Evolutionary conservation across 2,797 vertebrate genomes (phyloP).

Genomic region (Moxostoma hubbsi): DNA sequence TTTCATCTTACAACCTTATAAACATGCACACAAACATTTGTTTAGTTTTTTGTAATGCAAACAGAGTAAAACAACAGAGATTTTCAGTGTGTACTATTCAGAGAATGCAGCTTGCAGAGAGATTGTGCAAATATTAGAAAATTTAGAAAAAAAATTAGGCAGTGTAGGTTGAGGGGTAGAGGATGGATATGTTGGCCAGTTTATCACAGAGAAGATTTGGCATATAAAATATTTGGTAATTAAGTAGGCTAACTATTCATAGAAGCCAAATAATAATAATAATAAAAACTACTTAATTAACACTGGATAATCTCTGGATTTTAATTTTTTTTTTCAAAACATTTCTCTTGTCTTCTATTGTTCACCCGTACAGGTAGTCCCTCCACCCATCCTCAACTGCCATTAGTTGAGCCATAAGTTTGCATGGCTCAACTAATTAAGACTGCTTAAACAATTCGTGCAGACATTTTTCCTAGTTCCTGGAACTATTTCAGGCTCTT

Average conservation of each 20-base stretch:
- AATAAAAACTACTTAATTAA: not conserved
- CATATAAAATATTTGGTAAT: not conserved
- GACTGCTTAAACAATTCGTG: too few species aligned
- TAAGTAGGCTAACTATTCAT: too few species aligned
- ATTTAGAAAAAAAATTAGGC: not conserved
- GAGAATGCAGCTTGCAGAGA: not conserved
- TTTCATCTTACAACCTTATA: not conserved
- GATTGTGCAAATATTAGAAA: not conserved
- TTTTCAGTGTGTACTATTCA: not conserved
- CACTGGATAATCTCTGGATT: too few species aligned
- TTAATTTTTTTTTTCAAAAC: not conserved
- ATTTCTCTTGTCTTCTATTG: not conserved
- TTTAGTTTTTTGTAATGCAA: constrained; percentile 1
- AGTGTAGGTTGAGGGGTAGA: not conserved
- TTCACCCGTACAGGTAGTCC: not conserved
- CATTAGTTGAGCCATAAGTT: not conserved
- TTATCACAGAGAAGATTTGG: not conserved
- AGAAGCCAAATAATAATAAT: not conserved
- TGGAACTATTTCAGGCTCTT: too few species aligned
- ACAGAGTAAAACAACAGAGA: not conserved
- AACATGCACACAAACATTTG: not conserved
- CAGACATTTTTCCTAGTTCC: too few species aligned
- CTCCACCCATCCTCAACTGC: not conserved
- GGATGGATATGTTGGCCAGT: not conserved
- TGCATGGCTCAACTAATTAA: too few species aligned